phyloP scores from a whole-genome alignment of 1,140 invertebrate species.

The Centruroides sculpturatus region DNA sequence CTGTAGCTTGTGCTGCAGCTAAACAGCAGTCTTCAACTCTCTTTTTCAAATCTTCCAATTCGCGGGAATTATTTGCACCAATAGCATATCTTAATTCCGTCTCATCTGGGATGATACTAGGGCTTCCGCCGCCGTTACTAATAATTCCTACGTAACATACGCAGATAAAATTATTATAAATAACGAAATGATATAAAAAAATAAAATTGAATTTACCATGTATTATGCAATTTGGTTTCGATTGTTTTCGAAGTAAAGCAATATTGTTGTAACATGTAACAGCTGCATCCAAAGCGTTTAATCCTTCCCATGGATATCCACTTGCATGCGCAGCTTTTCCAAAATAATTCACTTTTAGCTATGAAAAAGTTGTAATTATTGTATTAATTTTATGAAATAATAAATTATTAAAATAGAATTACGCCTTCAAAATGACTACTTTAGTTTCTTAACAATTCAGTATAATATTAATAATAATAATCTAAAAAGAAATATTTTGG shows the following conservation, averaged over 20 bases:
- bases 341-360: slow-evolving; percentile 19
- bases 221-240: slow-evolving; percentile 18
- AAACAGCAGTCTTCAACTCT: slow-evolving; percentile 23
- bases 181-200: too few species aligned
- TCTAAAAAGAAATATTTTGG: too few species aligned
- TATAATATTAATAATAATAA: too few species aligned
- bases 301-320: slow-evolving; percentile 21
- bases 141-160: neutral
- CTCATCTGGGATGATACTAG: slow-evolving; percentile 28
- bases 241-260: slow-evolving; percentile 19
- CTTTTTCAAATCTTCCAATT: slow-evolving; percentile 21
- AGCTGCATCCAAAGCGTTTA: slow-evolving; percentile 22
- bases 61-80: slow-evolving; percentile 23
- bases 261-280: slow-evolving; percentile 18
- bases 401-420: too few species aligned
- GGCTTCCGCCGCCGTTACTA: neutral
- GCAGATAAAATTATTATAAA: neutral
- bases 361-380: too few species aligned
- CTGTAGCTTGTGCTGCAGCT: slow-evolving; percentile 25
- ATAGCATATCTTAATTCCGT: slow-evolving; percentile 24
- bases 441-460: too few species aligned
- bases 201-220: slow-evolving; percentile 13
- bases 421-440: too few species aligned
- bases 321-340: slow-evolving; percentile 20
- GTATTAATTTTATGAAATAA: too few species aligned